These are phyloP conservation scores for Eurosta solidaginis DNA, from an alignment of 1,140 invertebrate genomes.

Conservation along the genomic window DNA sequence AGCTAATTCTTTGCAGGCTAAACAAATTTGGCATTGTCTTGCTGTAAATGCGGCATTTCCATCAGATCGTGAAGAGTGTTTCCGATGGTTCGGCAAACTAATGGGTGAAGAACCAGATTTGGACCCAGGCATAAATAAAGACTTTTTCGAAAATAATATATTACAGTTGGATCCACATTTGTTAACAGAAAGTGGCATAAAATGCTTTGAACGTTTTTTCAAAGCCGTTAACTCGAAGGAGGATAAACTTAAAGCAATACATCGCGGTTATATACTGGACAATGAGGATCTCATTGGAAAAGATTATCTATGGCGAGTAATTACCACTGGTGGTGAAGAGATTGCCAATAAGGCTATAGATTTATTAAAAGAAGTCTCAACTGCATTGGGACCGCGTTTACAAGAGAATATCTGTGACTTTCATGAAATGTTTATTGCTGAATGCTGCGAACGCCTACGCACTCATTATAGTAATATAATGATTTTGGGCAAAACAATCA, in stretches of 20 bases:
- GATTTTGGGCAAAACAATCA: constrained; percentile 47
- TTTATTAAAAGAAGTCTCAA: constrained; percentile 90
- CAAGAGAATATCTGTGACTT: constrained; percentile 71
- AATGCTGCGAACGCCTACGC: constrained; percentile 86
- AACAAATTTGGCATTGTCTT: constrained; percentile 96
- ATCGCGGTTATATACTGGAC: constrained; percentile 79
- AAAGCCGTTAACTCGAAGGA: constrained; percentile 96
- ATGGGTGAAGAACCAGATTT: constrained; percentile 98
- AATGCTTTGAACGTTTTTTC: constrained; percentile 87
- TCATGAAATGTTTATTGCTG: constrained; percentile 88
- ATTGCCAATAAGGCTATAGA: constrained; percentile 90
- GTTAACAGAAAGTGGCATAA: constrained; percentile 94
- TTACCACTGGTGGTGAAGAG: constrained; percentile 86
- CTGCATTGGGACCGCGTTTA: constrained; percentile 86
- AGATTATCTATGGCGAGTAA: constrained; percentile 95
- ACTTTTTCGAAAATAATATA: constrained; percentile 96
- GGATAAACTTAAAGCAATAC: constrained; percentile 86
- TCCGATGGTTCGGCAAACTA: constrained; percentile 98
- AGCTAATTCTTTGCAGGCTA: constrained; percentile 63
- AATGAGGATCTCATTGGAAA: constrained; percentile 91
- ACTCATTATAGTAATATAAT: constrained; percentile 77
- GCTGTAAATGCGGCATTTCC: constrained; percentile 91
- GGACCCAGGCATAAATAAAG: constrained; percentile 93
- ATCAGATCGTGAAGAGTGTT: constrained; percentile 93
- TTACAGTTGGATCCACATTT: constrained; percentile 88